Conservation (phyloP, 92 coral and sea anemone genomes). For the Phymanthus crucifer region DNA sequence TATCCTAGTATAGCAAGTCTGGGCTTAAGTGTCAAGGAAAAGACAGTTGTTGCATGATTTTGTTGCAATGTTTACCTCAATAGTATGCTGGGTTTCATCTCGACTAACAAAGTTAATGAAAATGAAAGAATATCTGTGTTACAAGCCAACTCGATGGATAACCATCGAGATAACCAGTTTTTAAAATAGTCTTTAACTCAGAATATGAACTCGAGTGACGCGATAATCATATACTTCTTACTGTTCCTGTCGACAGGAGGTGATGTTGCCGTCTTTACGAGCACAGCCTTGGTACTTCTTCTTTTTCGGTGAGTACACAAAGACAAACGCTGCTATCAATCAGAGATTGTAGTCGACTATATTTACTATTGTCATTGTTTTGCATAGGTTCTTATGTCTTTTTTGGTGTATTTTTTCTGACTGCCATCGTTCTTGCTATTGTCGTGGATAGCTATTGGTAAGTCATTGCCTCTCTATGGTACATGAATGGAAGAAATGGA, state of each 20-base stretch:
- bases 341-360: not conserved
- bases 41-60: too few relatives aligned
- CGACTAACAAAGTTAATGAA: too few relatives aligned
- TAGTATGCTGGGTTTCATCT: too few relatives aligned
- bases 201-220: too few relatives aligned
- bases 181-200: too few relatives aligned
- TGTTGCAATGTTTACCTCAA: too few relatives aligned
- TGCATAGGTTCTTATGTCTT: slow-evolving; percentile 74
- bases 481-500: not conserved
- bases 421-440: slow-evolving; percentile 81
- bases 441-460: slow-evolving; percentile 91
- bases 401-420: slow-evolving; percentile 83
- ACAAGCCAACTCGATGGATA: not conserved
- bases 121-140: too few relatives aligned
- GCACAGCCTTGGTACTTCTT: slow-evolving; percentile 67
- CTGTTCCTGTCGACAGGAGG: slow-evolving; percentile 55
- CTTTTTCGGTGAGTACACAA: slow-evolving; percentile 66
- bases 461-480: too few relatives aligned
- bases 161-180: too few relatives aligned
- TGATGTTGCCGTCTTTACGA: slow-evolving; percentile 72
- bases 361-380: not conserved
- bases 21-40: too few relatives aligned
- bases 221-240: too few relatives aligned
- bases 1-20: too few relatives aligned
- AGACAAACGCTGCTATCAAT: not conserved